Evolutionary conservation across 2,888 invertebrate species (phyloP), one percentile per base, ranked within the genome.

Genomic region (Polyploca ridens): DNA sequence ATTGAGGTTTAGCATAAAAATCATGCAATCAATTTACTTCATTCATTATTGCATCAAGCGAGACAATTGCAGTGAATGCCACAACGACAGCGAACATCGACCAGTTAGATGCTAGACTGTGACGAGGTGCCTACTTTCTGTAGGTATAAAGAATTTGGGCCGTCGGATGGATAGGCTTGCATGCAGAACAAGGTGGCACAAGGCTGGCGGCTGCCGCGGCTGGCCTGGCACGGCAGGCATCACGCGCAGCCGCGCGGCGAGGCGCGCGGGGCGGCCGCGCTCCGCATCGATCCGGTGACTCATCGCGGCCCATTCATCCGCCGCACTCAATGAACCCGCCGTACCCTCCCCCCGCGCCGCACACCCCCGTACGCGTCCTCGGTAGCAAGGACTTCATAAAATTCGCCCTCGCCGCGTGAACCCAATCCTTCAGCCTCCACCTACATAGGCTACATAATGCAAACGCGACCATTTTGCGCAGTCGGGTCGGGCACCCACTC

Each of bases 241-340:
- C 69, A 75, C 83, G 65, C 79, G 84, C 7, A 13, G 13, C 4
- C 41, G 41, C 13, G 13, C 13, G 4, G 41, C 13, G 13, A 3
- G 41, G 78, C 76, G 69, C 71, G 69, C 67, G 69, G 62, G 73
- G 70, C 71, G 73, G 77, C 77, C 70, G 68, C 71, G 75, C 74
- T 72, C 69, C 79, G 81, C 83, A 92, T 93, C 91, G 93, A 93
- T 92, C 90, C 86, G 89, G 81, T 93, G 93, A 94, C 83, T 93
- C 93, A 93, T 85, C 87, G 86, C 86, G 83, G 84, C 88, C 87
- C 93, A 94, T 94, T 94, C 93, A 94, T 93, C 89, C 89, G 87
- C 89, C 89, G 88, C 90, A 77, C 91, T 94, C 89, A 94, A 94
- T 94, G 93, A 92, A 93, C 84, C 80, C 82, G 82, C 85, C 85